A percentile compares a stretch with the other conserved stretches of the same genome.
phyloP scores from a whole-genome alignment of 1,140 invertebrate genomes.

The Cydia fagiglandana region DNA sequence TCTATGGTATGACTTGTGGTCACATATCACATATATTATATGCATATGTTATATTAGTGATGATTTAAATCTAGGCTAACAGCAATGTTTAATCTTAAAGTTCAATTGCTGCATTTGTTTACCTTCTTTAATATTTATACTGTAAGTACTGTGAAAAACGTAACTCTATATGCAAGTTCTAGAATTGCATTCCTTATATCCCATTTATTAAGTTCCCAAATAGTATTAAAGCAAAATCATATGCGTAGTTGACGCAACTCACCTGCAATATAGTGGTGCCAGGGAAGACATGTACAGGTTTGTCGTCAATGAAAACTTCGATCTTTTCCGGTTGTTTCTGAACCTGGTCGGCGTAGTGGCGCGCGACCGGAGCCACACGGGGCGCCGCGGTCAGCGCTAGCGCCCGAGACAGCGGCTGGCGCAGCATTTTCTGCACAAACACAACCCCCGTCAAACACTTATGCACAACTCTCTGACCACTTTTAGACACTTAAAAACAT shows the following conservation, averaged over 20 bases:
- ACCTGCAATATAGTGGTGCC: conserved; percentile 99
- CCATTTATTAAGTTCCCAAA: no score
- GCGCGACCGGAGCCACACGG: conserved; percentile 66
- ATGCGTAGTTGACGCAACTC: conserved; percentile 39
- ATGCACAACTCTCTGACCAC: conserved; percentile 15
- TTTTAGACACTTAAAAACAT: conserved; percentile 21
- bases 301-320: conserved; percentile 99
- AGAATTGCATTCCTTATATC: not conserved
- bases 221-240: not conserved
- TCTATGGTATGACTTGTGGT: no score
- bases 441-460: conserved; percentile 38
- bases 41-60: no score
- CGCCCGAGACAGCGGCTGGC: conserved; percentile 79
- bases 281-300: conserved; percentile 95
- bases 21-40: no score
- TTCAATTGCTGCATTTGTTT: not conserved
- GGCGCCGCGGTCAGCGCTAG: conserved; percentile 67
- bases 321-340: conserved; percentile 87
- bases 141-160: no score
- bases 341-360: conserved; percentile 61
- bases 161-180: no score
- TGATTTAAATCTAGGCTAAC: no score
- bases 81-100: no score
- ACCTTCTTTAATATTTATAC: no score
- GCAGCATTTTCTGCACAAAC: conserved; percentile 80